Base-by-base conservation (phyloP, 2,888 invertebrate species). In the Thymelicus sylvestris region DNA sequence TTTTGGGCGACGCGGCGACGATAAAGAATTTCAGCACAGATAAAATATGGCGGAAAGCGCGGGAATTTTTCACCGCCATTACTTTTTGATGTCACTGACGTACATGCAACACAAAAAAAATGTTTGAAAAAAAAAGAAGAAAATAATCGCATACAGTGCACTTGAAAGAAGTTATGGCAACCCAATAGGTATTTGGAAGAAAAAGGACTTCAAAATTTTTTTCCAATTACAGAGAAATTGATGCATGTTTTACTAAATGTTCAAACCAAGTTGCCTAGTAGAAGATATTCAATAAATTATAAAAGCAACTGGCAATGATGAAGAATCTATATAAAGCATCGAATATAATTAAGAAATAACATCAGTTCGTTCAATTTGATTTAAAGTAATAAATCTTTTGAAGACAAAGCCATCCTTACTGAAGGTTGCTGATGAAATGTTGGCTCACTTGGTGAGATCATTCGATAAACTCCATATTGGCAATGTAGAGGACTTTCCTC, bases 1-100 rank as follows among this genome's bases (percentile, higher is more conserved):
- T 86, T 87, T 87, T 80, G 87, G 85, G 64, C 71, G 63, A 67
- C 71, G 72, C 86, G 85, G 64, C 71, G 63, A 67, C 71, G 72
- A 68, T 66, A 60, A 71, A 71, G 47, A 55, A 24, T 52, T 41
- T 7, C 57, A 48, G 39, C 50, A 61, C 44, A 61, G 70, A 66
- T 71, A 71, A 70, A 71, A 60, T 66, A 72, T 72, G 72, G 76
- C 69, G 69, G 59, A 59, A 24, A 41, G 50, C 64, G 73, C 63
- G 72, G 57, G 62, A 69, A 61, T 66, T 65, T 67, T 57, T 52
- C 44, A 13, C 57, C 57, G 57, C 57, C 57, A 57, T 63, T 31
- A 31, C 12, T 69, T 63, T 15, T 55, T 62, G 57, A 24, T 7
- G 52, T 6, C 10, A 8, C 5, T 2, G 7, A 19, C 50, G 6